phyloP scores from a whole-genome alignment of 2,888 invertebrate species.

The Callyntrura guangdongensis region DNA sequence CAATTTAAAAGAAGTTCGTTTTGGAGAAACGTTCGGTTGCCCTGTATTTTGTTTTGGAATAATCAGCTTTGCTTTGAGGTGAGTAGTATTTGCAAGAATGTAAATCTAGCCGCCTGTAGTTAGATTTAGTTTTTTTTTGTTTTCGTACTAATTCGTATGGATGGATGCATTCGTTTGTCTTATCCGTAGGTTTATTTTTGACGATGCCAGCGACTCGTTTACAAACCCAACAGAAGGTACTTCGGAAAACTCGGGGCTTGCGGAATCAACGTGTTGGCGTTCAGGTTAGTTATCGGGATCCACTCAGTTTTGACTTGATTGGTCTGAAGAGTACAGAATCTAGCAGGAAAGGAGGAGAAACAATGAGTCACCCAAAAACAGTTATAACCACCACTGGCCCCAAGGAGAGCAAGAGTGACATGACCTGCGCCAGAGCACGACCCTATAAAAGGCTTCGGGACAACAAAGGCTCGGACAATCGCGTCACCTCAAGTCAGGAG shows the following conservation, averaged over 20 bases:
- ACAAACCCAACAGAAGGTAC: background rate
- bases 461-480: background rate
- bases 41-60: background rate
- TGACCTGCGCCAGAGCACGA: background rate
- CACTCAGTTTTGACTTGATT: background rate
- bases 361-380: background rate
- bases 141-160: background rate
- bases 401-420: background rate
- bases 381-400: too few species aligned
- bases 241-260: background rate
- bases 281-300: background rate
- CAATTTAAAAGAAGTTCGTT: background rate
- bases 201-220: slow-evolving; percentile 4
- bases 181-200: too few species aligned
- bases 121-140: background rate
- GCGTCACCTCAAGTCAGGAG: background rate
- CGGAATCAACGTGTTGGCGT: background rate
- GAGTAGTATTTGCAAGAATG: background rate
- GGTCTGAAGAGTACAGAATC: background rate
- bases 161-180: background rate
- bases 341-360: background rate
- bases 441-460: background rate
- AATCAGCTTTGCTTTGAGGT: background rate
- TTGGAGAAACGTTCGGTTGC: background rate
- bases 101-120: background rate